A percentile compares a stretch with the other conserved stretches of the same genome.
Conservation (phyloP, 2,113 vertebrate species). For the Hemibagrus wyckioides region DNA sequence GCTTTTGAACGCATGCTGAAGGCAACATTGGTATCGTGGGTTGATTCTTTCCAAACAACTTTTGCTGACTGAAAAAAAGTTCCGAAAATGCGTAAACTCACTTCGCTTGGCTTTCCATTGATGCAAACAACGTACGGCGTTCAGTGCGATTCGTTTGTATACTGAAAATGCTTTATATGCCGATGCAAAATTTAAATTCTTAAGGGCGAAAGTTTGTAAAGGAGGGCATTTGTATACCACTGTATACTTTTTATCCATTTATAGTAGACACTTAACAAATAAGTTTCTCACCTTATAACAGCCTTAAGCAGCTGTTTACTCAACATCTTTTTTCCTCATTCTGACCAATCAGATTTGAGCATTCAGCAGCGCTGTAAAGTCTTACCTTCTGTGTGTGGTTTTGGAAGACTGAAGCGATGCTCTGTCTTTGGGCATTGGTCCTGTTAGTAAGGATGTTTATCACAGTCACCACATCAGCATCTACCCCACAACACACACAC, state of each 20-base stretch:
- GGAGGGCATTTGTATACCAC: too few species aligned
- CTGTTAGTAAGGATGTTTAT: slow-evolving; percentile 77
- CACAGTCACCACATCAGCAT: slow-evolving; percentile 74
- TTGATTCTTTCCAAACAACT: too few species aligned
- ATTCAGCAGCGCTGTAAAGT: background rate
- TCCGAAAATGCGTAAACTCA: too few species aligned
- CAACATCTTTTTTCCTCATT: background rate
- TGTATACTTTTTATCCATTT: background rate
- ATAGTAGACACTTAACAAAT: background rate
- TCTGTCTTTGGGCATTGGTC: slow-evolving; percentile 80
- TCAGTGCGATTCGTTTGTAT: too few species aligned
- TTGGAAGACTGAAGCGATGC: slow-evolving; percentile 78
- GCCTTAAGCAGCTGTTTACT: background rate
- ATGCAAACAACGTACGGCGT: too few species aligned
- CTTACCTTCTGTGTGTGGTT: slow-evolving; percentile 80
- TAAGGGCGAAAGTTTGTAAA: too few species aligned
- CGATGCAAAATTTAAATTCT: too few species aligned
- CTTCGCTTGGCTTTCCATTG: too few species aligned
- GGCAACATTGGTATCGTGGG: too few species aligned
- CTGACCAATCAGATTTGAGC: background rate
- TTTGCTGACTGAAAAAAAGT: too few species aligned
- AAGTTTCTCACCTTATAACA: background rate
- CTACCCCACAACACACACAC: slow-evolving; percentile 20
- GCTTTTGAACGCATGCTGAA: too few species aligned
- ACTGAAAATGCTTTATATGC: too few species aligned